Evolutionary conservation across 2,888 invertebrate species (phyloP), one percentile per base, ranked within the genome.

Genomic region (Drosophila vallismaia): DNA sequence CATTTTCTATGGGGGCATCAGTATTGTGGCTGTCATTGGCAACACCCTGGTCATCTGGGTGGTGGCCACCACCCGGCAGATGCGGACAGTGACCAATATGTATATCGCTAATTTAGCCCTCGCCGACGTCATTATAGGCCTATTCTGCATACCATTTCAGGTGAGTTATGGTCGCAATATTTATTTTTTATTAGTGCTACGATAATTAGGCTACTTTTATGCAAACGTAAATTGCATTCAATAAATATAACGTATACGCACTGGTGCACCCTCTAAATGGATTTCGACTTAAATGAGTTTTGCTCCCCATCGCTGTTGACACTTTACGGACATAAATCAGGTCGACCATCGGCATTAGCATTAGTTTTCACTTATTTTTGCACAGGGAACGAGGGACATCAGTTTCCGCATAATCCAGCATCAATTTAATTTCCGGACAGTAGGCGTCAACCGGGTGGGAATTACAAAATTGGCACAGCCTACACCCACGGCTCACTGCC

Each of bases 11-110:
- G 97, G 97, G 1, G 94, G 94, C 38, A 96, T 97, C 89, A 96
- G 96, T 19, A 93, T 97, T 28, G 91, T 96, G 77, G 96, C 97
- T 0, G 95, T 97, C 40, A 93, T 95, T 6, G 97, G 97, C 1
- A 97, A 97, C 91, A 94, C 94, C 28, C 93, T 96, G n/a, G 97
- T 97, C 14, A 96, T 97, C 91, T 95, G 96, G 94, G 95, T 97
- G 59, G 95, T 97, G 26, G 94, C 94, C 38, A 95, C 95, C 10
- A 95, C 95, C 58, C 92, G 94, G 33, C 93, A 95, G 73, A 96
- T 96, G 96, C 94, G 96, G 83, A 96, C 95, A 71, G 96, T 95
- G 76, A 97, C 97, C 46, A 97, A 97, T 91, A 95, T 95, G 91
- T 97, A 96, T 91, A 96, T 97, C 79, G 95, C 96, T 12, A 97